Evolutionary conservation across 2,797 vertebrate species (phyloP).

Genomic region (Malacoraja senta): DNA sequence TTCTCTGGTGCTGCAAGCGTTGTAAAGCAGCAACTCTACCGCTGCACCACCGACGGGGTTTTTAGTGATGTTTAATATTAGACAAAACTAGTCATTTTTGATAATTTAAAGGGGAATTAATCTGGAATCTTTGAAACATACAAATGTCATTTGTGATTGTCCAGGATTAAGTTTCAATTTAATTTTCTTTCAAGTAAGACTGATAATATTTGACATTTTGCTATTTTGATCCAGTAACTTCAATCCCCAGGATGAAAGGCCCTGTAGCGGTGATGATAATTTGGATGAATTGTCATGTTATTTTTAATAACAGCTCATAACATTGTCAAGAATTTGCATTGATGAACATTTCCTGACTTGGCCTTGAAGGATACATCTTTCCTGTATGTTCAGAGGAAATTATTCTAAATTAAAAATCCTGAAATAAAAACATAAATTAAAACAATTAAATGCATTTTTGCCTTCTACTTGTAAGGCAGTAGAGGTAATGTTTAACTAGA

Average conservation of each 20-base stretch:
- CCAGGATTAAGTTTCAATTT: not conserved
- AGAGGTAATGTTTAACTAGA: too few relatives aligned
- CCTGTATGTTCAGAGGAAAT: not conserved
- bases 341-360: not conserved
- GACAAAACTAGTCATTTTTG: not conserved
- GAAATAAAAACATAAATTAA: slow-evolving; percentile 7
- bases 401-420: not conserved
- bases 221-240: not conserved
- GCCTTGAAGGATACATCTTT: not conserved
- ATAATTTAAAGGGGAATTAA: not conserved
- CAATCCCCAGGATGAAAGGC: not conserved
- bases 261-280: not conserved
- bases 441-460: not conserved
- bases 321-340: not conserved
- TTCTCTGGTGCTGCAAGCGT: too few relatives aligned
- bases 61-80: not conserved
- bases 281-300: not conserved
- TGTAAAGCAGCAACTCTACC: too few relatives aligned
- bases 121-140: not conserved
- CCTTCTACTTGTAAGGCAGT: not conserved
- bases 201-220: not conserved
- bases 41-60: too few relatives aligned
- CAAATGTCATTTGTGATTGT: not conserved
- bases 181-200: not conserved
- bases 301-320: not conserved